Percentiles rank a stretch among this genome's conserved stretches.
Conservation (phyloP, 2,888 invertebrate species). For the Artemia sp. region DNA sequence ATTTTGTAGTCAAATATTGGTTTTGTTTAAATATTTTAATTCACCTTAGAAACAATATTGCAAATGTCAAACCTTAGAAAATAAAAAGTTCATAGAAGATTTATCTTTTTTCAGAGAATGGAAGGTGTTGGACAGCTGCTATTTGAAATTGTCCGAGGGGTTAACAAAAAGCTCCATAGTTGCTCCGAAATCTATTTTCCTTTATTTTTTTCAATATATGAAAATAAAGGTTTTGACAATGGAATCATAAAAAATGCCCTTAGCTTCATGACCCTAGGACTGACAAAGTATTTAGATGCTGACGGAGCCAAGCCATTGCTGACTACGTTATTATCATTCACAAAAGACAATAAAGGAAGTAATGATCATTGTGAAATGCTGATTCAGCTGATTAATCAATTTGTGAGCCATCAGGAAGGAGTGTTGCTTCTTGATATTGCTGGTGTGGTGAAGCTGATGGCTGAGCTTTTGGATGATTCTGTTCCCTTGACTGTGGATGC, state of each 20-base stretch:
- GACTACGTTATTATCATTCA: slow-evolving; percentile 37
- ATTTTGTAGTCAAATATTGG: too few relatives aligned
- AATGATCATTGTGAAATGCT: slow-evolving; percentile 29
- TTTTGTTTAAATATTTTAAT: too few relatives aligned
- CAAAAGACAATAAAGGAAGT: neutral
- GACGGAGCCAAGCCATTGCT: slow-evolving; percentile 50
- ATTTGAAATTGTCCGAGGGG: slow-evolving; percentile 72
- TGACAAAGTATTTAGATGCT: slow-evolving; percentile 43
- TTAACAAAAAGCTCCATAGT: slow-evolving; percentile 67
- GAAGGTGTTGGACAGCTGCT: slow-evolving; percentile 67
- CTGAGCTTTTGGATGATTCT: slow-evolving; percentile 38
- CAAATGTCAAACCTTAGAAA: neutral
- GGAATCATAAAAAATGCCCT: slow-evolving; percentile 44
- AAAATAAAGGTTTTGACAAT: slow-evolving; percentile 24
- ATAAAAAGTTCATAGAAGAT: neutral
- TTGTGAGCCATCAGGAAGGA: slow-evolving; percentile 46
- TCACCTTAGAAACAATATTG: neutral
- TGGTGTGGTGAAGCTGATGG: slow-evolving; percentile 41
- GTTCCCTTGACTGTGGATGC: slow-evolving; percentile 34
- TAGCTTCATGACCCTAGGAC: slow-evolving; percentile 44
- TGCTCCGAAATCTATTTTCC: slow-evolving; percentile 53
- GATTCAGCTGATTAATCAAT: slow-evolving; percentile 42
- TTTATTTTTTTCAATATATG: slow-evolving; percentile 45
- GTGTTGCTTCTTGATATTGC: slow-evolving; percentile 43
- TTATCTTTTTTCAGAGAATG: slow-evolving; percentile 42